A percentile compares a stretch with the other conserved stretches of the same genome.
Evolutionary conservation across 2,113 vertebrate species (phyloP).

Genomic region (Brachyhypopomus occidentalis): DNA sequence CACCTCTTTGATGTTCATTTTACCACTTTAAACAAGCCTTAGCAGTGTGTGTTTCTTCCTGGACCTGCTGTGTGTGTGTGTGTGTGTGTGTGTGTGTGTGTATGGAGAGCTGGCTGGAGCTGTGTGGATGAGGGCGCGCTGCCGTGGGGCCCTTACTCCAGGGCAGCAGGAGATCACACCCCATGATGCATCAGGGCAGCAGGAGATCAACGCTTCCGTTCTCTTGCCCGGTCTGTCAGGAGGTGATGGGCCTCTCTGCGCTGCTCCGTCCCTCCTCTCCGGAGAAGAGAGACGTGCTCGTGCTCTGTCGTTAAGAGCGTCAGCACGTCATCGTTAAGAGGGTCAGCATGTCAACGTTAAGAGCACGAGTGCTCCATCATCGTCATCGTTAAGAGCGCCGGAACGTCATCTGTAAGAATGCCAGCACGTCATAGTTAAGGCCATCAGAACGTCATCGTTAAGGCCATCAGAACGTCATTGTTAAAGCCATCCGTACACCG

Average conservation of each 20-base stretch:
- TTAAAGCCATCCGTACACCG: too few species aligned
- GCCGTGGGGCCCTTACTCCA: conserved; percentile 3
- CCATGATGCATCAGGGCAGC: background rate
- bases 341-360: too few species aligned
- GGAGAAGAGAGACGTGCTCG: background rate
- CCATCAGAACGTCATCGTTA: too few species aligned
- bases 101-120: background rate
- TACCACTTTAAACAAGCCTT: conserved; percentile 5
- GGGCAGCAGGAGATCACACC: too few species aligned
- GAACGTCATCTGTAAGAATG: too few species aligned
- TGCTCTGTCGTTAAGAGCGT: background rate
- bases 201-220: background rate
- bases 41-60: background rate
- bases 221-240: background rate
- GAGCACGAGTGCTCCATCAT: too few species aligned
- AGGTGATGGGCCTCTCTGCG: background rate
- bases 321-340: background rate
- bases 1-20: conserved; percentile 11
- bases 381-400: too few species aligned
- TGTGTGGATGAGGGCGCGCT: background rate
- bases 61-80: background rate
- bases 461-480: too few species aligned
- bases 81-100: background rate
- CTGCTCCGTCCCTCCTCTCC: background rate
- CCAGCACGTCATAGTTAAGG: too few species aligned